Base-by-base conservation (phyloP, 2,888 invertebrate species). In the Euspilapteryx auroguttella region DNA sequence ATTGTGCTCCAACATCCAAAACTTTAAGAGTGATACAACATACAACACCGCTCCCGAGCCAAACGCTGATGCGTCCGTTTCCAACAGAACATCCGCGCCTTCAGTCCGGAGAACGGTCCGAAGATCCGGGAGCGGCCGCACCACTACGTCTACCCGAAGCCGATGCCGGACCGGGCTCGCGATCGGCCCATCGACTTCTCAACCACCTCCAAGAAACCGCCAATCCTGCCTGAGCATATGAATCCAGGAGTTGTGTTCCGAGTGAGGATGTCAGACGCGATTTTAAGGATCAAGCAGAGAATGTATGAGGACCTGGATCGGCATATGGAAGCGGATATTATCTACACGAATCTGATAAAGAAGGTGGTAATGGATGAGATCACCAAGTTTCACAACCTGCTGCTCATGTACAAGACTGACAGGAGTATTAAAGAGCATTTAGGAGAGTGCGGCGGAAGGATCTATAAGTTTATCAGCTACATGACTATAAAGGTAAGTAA, bases 401-500 rank as follows among this genome's bases (percentile, higher is more conserved):
- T 73, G 0, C 42, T 75, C 0, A 73, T 75, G 73, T 73, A 75
- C 13, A 73, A 71, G 32, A 73, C 73, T 0, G 75, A 73, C 37
- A 63, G 56, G 5, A 66, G 65, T 3, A 68, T 75, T 0, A 73
- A 71, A 6, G 75, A 75, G 34, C 75, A 75, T 47, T 41, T 73
- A 12, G 73, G 73, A 0, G 73, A 73, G 23, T 75, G 75, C 14
- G 75, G 75, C 0, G 73, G 73, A 0, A 44, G 75, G 2, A 73
- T 75, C 0, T 75, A 73, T 32, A 75, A 75, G 22, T 75, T 75
- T 6, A 73, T 75, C 1, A 71, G 68, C 21, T 75, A 73, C 7
- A 73, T 73, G 73, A 68, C 68, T 0, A 71, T 73, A 0, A 73
- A 69, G 34, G n/a, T n/a, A n/a, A n/a, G n/a, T n/a, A n/a, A n/a